Conservation (phyloP, 2,888 invertebrate species). For the Andrena flavipes region DNA sequence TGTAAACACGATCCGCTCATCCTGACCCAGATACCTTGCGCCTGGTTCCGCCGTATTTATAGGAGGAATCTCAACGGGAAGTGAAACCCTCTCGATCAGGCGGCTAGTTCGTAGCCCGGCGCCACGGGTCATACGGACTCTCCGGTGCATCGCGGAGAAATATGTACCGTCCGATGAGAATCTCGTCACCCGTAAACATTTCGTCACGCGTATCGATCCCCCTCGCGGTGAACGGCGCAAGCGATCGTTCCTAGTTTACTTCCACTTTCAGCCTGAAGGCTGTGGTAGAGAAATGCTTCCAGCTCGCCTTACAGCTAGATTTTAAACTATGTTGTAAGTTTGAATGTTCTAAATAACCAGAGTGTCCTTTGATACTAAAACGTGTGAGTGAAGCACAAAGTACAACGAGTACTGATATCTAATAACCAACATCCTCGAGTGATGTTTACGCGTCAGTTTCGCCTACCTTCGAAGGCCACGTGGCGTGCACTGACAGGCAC, state of each 20-base stretch:
- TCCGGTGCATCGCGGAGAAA: not conserved
- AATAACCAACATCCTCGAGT: too few relatives aligned
- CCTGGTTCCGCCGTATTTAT: conserved; percentile 58
- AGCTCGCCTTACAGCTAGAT: too few relatives aligned
- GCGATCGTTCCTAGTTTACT: not conserved
- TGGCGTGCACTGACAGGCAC: too few relatives aligned
- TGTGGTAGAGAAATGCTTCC: too few relatives aligned
- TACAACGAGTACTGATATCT: too few relatives aligned
- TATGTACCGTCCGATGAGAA: not conserved
- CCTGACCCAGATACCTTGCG: conserved; percentile 60
- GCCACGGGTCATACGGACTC: not conserved
- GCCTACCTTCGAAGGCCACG: too few relatives aligned
- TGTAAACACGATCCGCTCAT: conserved; percentile 55
- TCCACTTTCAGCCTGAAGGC: too few relatives aligned
- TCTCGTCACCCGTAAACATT: not conserved
- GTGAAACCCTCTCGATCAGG: conserved; percentile 12
- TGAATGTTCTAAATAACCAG: too few relatives aligned
- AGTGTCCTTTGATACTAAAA: too few relatives aligned
- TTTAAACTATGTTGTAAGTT: too few relatives aligned
- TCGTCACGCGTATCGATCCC: not conserved
- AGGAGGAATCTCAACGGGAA: conserved; percentile 34
- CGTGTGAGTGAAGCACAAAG: too few relatives aligned
- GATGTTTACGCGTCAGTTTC: too few relatives aligned
- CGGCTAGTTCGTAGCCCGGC: conserved; percentile 5
- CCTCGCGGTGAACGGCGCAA: not conserved